phyloP scores from a whole-genome alignment of 1,140 invertebrate species.

The Bombyx mandarina region DNA sequence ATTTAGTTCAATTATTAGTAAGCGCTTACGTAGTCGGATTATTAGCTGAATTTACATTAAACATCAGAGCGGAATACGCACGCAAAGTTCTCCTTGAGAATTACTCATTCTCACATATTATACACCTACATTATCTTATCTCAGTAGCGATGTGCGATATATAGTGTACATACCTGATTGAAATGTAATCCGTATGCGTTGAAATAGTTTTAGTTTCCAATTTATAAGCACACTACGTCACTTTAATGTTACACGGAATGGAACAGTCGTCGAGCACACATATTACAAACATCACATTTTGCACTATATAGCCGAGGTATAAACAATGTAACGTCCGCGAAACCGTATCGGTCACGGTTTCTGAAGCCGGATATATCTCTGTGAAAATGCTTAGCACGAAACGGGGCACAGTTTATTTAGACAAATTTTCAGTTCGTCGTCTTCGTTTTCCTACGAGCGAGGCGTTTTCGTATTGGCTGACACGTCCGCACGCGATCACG shows the following conservation, averaged over 20 bases:
- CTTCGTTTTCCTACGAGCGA: slow-evolving; percentile 25
- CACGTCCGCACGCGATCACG: slow-evolving; percentile 30
- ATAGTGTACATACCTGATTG: slow-evolving; percentile 2
- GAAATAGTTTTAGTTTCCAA: slow-evolving; percentile 39
- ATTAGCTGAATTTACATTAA: not conserved
- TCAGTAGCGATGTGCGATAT: not conserved
- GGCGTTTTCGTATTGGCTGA: slow-evolving; percentile 12
- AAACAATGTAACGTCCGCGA: slow-evolving; percentile 35
- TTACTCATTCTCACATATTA: not conserved
- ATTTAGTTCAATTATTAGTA: slow-evolving; percentile 11
- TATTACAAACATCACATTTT: slow-evolving; percentile 56
- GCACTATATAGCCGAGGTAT: slow-evolving; percentile 33
- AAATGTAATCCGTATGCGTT: slow-evolving; percentile 19
- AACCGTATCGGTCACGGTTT: slow-evolving; percentile 40
- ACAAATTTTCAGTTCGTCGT: slow-evolving; percentile 35
- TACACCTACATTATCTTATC: slow-evolving; percentile 6
- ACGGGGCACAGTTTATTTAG: slow-evolving; percentile 37
- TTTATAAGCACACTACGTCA: slow-evolving; percentile 57
- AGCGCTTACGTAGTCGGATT: slow-evolving; percentile 3
- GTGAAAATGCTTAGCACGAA: slow-evolving; percentile 24
- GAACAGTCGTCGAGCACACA: slow-evolving; percentile 50
- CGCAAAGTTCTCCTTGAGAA: slow-evolving; percentile 1
- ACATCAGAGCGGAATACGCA: not conserved
- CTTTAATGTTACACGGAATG: slow-evolving; percentile 54
- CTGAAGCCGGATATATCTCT: slow-evolving; percentile 24